Conservation (phyloP, 1,140 invertebrate species). For the Lycorma delicatula region DNA sequence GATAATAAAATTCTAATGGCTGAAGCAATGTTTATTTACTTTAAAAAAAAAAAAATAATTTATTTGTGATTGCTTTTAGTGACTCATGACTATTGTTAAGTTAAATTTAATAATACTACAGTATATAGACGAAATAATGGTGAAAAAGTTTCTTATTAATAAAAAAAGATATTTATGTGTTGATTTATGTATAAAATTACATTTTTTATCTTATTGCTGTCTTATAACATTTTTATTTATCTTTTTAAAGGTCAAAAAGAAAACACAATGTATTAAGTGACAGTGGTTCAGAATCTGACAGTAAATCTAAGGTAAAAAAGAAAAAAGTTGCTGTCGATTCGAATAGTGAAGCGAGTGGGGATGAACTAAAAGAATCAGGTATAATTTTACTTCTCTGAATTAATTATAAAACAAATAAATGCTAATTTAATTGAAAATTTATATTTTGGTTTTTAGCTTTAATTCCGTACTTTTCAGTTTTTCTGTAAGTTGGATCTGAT, state of each 20-base stretch:
- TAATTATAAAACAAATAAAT: slow-evolving; percentile 31
- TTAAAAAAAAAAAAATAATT: no score
- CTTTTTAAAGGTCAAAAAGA: slow-evolving; percentile 25
- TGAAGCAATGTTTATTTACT: no score
- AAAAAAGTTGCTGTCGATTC: slow-evolving; percentile 41
- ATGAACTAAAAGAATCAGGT: slow-evolving; percentile 27
- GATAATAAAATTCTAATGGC: no score
- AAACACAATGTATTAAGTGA: slow-evolving; percentile 29
- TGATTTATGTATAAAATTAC: no score
- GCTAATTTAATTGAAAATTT: slow-evolving; percentile 24
- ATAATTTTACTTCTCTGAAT: no score
- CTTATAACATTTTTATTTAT: slow-evolving; percentile 7
- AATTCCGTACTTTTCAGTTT: slow-evolving; percentile 9
- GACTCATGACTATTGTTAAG: no score
- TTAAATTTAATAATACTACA: no score
- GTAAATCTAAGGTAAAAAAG: slow-evolving; percentile 37
- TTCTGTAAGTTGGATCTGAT: slow-evolving; percentile 33
- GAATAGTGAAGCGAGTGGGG: slow-evolving; percentile 43
- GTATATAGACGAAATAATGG: no score
- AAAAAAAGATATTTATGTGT: no score
- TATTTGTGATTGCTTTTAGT: no score
- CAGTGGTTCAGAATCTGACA: slow-evolving; percentile 32
- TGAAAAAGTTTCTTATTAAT: no score
- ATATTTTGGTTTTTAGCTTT: no score
- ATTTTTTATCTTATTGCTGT: not conserved